Base-by-base conservation (phyloP, 2,888 invertebrate genomes). In the Lissonota sp. region DNA sequence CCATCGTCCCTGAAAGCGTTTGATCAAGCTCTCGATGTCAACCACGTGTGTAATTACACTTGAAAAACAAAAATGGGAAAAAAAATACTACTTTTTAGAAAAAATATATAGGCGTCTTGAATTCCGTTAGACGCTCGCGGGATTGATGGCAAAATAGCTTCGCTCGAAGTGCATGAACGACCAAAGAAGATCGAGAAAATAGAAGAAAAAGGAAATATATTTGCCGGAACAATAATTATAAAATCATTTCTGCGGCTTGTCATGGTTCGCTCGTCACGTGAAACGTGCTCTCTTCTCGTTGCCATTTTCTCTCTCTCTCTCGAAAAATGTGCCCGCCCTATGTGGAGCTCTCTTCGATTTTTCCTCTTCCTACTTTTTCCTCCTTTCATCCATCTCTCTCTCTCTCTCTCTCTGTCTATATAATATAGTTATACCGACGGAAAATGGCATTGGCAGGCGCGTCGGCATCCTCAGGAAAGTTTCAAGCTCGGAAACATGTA, bases 161-260 rank as follows among this genome's bases (percentile, higher is more conserved):
- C 39, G 42, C n/a, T 16, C 55, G 46, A 64, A 26, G 26, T 26
- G 26, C 5, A 7, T 60, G 26, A 44, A 51, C 42, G 49, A 76
- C 72, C 46, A 37, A 39, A 64, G 26, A 26, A 26, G 26, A 26
- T 26, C 26, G 26, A 26, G 26, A 26, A 26, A 26, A 26, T 26
- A 26, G 26, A 26, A 26, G 26, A 26, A 26, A 26, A 26, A 26
- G 26, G 53, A 39, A 64, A 75, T 51, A 63, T 42, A 4, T 49
- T 12, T 37, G 51, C 67, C 44, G 51, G 72, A 63, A 62, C 67
- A 72, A 80, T 80, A 76, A 80, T 80, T 76, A 80, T 80, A 69
- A 64, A 80, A 76, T 76, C 67, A 72, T 80, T 80, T 74, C 76
- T 71, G 71, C 49, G 66, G 79, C 76, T 66, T 72, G 55, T 80